Percentiles rank a stretch among this genome's conserved stretches.
These are phyloP conservation scores for Venusia cambrica DNA, from an alignment of 2,888 invertebrate species.

Conservation along the genomic window DNA sequence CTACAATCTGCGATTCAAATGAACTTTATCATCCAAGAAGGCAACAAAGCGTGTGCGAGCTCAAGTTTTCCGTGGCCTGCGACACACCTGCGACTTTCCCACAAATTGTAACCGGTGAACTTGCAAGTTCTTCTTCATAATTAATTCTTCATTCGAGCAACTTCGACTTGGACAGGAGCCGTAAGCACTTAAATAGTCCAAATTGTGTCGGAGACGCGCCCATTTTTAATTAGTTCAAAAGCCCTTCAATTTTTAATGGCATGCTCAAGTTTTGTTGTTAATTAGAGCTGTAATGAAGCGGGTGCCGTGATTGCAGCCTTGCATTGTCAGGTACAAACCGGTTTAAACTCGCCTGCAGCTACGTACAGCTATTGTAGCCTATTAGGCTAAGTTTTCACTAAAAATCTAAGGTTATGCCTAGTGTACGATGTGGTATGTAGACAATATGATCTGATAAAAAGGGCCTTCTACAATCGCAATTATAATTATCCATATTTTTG, in stretches of 20 bases:
- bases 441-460: too few species aligned
- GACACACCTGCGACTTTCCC: conserved; percentile 75
- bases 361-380: conserved; percentile 26
- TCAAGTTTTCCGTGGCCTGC: conserved; percentile 61
- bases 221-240: conserved; percentile 77
- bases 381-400: conserved; percentile 16
- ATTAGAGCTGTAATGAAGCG: conserved; percentile 51
- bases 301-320: conserved; percentile 41
- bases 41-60: conserved; percentile 70
- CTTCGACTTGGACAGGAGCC: conserved; percentile 68
- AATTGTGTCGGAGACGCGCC: conserved; percentile 72
- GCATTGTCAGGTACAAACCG: conserved; percentile 39
- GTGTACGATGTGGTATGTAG: too few species aligned
- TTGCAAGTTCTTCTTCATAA: conserved; percentile 74
- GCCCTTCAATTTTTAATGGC: conserved; percentile 71
- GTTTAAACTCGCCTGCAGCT: too few species aligned
- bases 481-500: too few species aligned
- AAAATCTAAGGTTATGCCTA: too few species aligned
- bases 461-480: too few species aligned
- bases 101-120: conserved; percentile 74
- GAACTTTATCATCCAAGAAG: conserved; percentile 73
- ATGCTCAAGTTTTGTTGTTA: conserved; percentile 61
- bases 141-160: conserved; percentile 80
- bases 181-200: conserved; percentile 77
- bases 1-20: conserved; percentile 76